Conservation (phyloP, 2,113 vertebrate species). For the Thamnaconus septentrionalis region DNA sequence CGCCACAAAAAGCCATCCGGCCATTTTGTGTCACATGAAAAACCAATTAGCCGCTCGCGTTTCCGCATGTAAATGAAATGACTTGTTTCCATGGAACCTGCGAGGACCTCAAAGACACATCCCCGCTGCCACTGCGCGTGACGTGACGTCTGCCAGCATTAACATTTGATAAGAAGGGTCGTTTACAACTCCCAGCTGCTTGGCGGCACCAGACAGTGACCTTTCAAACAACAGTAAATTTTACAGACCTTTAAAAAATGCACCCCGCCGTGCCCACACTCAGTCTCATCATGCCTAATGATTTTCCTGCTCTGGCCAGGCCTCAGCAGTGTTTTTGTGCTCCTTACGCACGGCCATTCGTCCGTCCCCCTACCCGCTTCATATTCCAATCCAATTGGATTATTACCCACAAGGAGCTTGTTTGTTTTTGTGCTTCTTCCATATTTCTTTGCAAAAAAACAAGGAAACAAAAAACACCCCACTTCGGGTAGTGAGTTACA, state of each 20-base stretch:
- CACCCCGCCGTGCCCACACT: constrained; percentile 60
- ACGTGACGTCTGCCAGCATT: constrained; percentile 77
- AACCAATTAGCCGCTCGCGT: constrained; percentile 75
- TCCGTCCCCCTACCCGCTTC: constrained; percentile 10
- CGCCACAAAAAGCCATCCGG: constrained; percentile 56
- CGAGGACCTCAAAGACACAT: constrained; percentile 74
- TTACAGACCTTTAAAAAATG: constrained; percentile 74
- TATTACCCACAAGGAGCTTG: too few relatives aligned
- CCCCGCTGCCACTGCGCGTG: constrained; percentile 55
- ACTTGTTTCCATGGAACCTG: constrained; percentile 78
- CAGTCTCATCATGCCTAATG: constrained; percentile 65
- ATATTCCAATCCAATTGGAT: constrained; percentile 36
- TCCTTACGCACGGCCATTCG: constrained; percentile 36
- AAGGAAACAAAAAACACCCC: background rate
- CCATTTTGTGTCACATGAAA: constrained; percentile 69
- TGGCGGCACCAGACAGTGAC: constrained; percentile 76
- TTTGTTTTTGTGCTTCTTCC: constrained; percentile 44
- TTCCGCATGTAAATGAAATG: constrained; percentile 78
- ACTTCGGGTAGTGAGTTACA: constrained; percentile 57
- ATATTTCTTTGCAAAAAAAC: constrained; percentile 49
- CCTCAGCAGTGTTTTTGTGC: constrained; percentile 50
- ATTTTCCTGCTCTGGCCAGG: constrained; percentile 65
- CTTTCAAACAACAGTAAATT: constrained; percentile 80
- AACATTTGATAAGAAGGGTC: constrained; percentile 83
- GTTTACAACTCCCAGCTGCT: constrained; percentile 81